Conservation (phyloP, 2,797 vertebrate species). For the Aulostomus chinensis region DNA sequence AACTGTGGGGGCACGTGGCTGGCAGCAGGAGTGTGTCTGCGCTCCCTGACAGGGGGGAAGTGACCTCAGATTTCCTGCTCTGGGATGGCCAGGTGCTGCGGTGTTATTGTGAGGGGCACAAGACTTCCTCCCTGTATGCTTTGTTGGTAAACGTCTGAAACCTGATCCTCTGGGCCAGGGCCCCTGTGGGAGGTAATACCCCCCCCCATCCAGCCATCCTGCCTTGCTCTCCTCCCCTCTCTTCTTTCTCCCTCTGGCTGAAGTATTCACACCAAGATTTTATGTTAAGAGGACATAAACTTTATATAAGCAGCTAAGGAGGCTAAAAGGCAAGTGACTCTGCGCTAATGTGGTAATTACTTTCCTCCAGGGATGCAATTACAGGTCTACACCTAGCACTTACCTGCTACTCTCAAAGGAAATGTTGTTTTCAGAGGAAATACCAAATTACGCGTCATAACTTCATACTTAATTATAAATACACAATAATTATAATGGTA, state of each 20-base stretch:
- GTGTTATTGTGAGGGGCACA: conserved; percentile 65
- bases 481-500: too few species aligned
- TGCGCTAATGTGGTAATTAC: conserved; percentile 71
- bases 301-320: conserved; percentile 43
- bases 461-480: conserved; percentile 12
- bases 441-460: conserved; percentile 48
- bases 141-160: conserved; percentile 77
- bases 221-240: conserved; percentile 7
- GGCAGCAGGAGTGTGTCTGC: conserved; percentile 62
- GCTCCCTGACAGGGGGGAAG: conserved; percentile 69
- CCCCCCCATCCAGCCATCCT: conserved; percentile 36
- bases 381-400: conserved; percentile 58
- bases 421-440: conserved; percentile 66
- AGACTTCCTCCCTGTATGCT: conserved; percentile 70
- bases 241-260: conserved; percentile 1
- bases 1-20: conserved; percentile 60
- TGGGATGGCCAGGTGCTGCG: conserved; percentile 74
- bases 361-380: conserved; percentile 63
- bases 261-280: conserved; percentile 19
- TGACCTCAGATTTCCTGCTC: conserved; percentile 79
- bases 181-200: conserved; percentile 58
- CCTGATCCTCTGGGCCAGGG: conserved; percentile 54
- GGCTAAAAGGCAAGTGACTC: conserved; percentile 54
- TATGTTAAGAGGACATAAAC: conserved; percentile 41
- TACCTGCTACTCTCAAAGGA: conserved; percentile 65